These are phyloP conservation scores for Brotula barbata DNA, from an alignment of 2,797 vertebrate genomes.

Conservation along the genomic window DNA sequence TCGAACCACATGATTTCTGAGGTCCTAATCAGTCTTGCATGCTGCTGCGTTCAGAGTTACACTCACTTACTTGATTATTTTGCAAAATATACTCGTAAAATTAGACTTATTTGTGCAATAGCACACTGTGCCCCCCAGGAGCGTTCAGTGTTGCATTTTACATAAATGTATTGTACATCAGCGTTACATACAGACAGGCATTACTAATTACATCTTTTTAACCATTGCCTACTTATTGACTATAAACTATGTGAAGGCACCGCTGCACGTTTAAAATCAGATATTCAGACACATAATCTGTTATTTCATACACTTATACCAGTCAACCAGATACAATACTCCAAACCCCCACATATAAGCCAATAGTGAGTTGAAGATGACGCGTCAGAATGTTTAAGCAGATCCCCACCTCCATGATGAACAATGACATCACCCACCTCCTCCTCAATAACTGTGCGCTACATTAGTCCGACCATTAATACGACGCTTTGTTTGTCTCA, in stretches of 20 bases:
- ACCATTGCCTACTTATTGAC: too few species aligned
- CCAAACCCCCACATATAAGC: neutral
- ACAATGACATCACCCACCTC: conserved; percentile 1
- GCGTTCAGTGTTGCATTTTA: neutral
- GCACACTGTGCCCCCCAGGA: neutral
- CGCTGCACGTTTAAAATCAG: too few species aligned
- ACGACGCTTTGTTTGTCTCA: too few species aligned
- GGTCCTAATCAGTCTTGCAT: too few species aligned
- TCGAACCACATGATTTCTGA: neutral
- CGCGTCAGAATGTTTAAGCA: neutral
- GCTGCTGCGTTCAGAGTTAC: too few species aligned
- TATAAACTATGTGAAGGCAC: too few species aligned
- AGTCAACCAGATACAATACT: too few species aligned
- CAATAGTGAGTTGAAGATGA: neutral
- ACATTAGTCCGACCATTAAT: too few species aligned
- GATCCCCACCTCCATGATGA: neutral
- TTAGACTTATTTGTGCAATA: neutral
- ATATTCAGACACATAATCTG: too few species aligned
- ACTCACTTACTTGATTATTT: neutral
- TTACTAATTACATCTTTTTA: too few species aligned
- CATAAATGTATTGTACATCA: too few species aligned
- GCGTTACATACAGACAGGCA: too few species aligned
- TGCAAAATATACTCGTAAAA: neutral
- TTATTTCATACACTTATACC: neutral
- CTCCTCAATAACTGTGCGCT: neutral